phyloP scores from a whole-genome alignment of 37 sponge, comb jelly and placozoan genomes.

The Geodia barretti region DNA sequence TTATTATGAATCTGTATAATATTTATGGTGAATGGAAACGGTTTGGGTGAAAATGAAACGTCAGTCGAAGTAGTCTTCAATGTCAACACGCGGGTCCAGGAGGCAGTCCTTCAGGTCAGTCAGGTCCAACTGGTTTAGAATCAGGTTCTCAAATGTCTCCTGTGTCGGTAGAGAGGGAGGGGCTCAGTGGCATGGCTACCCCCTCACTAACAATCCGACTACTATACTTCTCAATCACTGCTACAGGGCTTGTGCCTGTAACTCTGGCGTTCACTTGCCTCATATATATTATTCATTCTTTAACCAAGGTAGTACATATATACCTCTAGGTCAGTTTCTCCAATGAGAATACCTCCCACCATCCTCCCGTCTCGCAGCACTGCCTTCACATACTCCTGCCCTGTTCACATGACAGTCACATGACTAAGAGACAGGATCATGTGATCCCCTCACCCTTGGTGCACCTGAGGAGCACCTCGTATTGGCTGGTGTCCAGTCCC shows the following conservation, averaged over 20 bases:
- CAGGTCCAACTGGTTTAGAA: constrained; percentile 94
- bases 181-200: neutral
- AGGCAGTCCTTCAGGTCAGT: constrained; percentile 82
- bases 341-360: constrained; percentile 95
- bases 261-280: neutral
- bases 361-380: constrained; percentile 78
- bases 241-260: too few species aligned
- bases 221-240: too few species aligned
- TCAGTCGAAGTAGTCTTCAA: constrained; percentile 99
- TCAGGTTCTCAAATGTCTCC: constrained; percentile 98
- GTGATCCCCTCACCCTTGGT: constrained; percentile 82
- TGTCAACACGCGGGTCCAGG: constrained; percentile 93
- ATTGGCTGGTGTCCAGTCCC: constrained; percentile 51
- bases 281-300: neutral
- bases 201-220: neutral
- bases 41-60: neutral
- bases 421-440: neutral
- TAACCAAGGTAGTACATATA: neutral
- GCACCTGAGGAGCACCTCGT: constrained; percentile 75
- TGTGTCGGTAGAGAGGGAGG: constrained; percentile 12
- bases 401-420: too few species aligned
- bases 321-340: constrained; percentile 97
- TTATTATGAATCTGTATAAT: neutral
- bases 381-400: constrained; percentile 89
- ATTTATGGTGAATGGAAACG: neutral